Percentiles rank a stretch among this genome's conserved stretches.
Evolutionary conservation across 2,888 invertebrate genomes (phyloP).

Genomic region (Congeria kusceri): DNA sequence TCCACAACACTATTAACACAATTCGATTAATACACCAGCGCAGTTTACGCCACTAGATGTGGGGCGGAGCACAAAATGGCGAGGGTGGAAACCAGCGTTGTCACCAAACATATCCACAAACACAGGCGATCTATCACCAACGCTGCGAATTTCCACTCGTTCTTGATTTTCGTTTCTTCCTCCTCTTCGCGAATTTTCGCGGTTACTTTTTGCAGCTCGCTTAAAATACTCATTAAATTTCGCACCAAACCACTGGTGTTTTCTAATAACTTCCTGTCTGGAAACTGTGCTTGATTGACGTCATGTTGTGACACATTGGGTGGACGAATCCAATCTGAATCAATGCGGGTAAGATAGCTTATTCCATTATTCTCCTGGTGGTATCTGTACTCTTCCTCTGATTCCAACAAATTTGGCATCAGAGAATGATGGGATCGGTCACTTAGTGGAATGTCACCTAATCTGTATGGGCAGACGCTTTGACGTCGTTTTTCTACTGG

Average conservation of each 20-base stretch:
- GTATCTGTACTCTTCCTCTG: slow-evolving; percentile 93
- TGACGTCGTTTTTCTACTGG: slow-evolving; percentile 86
- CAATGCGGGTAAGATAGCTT: slow-evolving; percentile 32
- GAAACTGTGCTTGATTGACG: slow-evolving; percentile 9
- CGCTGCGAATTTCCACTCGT: slow-evolving; percentile 99
- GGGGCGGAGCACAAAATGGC: slow-evolving; percentile 83
- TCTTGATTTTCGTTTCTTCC: slow-evolving; percentile 96
- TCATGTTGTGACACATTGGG: slow-evolving; percentile 21
- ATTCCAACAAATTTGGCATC: slow-evolving; percentile 97
- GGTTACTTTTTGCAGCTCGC: slow-evolving; percentile 97
- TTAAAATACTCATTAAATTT: slow-evolving; percentile 95
- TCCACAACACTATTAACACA: too few species aligned
- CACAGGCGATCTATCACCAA: slow-evolving; percentile 99
- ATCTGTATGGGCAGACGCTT: slow-evolving; percentile 92
- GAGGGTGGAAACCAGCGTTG: slow-evolving; percentile 91
- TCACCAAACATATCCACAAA: slow-evolving; percentile 93
- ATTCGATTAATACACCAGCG: too few species aligned
- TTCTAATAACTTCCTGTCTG: slow-evolving; percentile 14
- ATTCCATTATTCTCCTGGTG: slow-evolving; percentile 66
- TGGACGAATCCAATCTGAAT: slow-evolving; percentile 49
- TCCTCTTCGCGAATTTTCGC: slow-evolving; percentile 97
- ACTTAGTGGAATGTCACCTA: slow-evolving; percentile 94
- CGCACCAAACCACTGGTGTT: slow-evolving; percentile 20
- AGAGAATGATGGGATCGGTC: slow-evolving; percentile 97
- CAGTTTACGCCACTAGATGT: slow-evolving; percentile 72